A percentile compares a stretch with the other conserved stretches of the same genome.
These are phyloP conservation scores for Enteromius thamalakanensis DNA, from an alignment of 2,797 vertebrate species.

Conservation along the genomic window DNA sequence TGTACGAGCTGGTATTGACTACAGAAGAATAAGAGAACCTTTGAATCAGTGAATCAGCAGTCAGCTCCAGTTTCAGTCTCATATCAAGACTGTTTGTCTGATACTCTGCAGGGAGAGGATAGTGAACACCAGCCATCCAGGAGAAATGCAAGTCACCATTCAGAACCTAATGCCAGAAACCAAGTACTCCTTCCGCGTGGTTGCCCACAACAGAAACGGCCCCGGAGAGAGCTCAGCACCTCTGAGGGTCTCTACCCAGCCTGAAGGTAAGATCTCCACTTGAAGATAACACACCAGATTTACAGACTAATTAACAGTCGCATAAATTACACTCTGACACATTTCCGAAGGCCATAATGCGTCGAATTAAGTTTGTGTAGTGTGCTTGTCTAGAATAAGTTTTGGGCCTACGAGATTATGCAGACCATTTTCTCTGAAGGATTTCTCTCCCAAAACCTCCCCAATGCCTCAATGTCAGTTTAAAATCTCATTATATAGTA, in stretches of 20 bases:
- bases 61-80: constrained; percentile 25
- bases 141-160: constrained; percentile 94
- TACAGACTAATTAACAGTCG: neutral
- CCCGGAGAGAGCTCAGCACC: constrained; percentile 88
- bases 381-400: neutral
- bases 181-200: constrained; percentile 90
- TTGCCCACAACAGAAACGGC: constrained; percentile 90
- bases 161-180: constrained; percentile 95
- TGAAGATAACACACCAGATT: neutral
- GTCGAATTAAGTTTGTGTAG: neutral
- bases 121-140: constrained; percentile 90
- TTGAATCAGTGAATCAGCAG: neutral
- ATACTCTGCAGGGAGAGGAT: constrained; percentile 84
- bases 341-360: neutral
- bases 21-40: neutral
- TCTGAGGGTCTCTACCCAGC: constrained; percentile 92
- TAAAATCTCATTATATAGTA: constrained; percentile 41
- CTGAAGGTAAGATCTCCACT: constrained; percentile 83
- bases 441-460: constrained; percentile 26
- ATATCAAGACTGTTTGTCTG: neutral
- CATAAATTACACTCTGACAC: neutral
- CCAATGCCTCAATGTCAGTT: constrained; percentile 19
- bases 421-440: neutral
- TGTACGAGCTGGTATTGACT: neutral
- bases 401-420: constrained; percentile 6